Base-by-base conservation (phyloP, 1,140 invertebrate species). In the Dendrolimus kikuchii region DNA sequence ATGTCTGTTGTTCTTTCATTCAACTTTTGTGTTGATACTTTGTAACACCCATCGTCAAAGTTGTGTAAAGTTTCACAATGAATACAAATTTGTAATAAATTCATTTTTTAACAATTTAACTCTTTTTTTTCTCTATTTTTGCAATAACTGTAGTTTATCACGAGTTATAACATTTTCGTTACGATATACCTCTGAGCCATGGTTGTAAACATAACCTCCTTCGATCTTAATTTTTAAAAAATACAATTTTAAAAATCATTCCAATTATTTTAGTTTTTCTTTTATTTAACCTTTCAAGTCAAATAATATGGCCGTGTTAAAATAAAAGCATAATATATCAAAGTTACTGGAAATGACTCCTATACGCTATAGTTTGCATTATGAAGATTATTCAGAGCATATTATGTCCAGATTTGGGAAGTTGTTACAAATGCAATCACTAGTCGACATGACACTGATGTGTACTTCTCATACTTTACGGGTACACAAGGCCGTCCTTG, bases 401-500 rank as follows among this genome's bases (percentile, higher is more conserved):
- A 68, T 90, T 49, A 84, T 89, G 69, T 88, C 86, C 7, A 81
- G 89, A 62, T 89, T 91, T 71, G 88, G 89, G 46, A 87, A 90
- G 64, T 78, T 91, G 38, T 82, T 91, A 46, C 88, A 90, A 81
- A 88, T 88, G 68, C 90, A 92, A 80, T 85, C 89, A 49, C 77
- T 91, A 57, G 88, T 92, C 46, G 90, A 92, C 66, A 88, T 91
- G 73, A 89, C 89, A 51, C 74, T 91, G 5, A 90, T 89, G 84
- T 91, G 90, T 68, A 89, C 89, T 59, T 90, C 89, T 7, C 89
- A 90, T 52, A 89, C 88, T 58, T 77, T 91, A 23, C 88, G 89
- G 70, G 90, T 91, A 36, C 90, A 91, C 66, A 88, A 90, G 77
- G 83, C 89, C 10, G 90, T 92, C 43, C 87, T 92, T 23, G 90